Conservation (phyloP, 2,113 vertebrate species). For the Nyctereutes procyonoides region DNA sequence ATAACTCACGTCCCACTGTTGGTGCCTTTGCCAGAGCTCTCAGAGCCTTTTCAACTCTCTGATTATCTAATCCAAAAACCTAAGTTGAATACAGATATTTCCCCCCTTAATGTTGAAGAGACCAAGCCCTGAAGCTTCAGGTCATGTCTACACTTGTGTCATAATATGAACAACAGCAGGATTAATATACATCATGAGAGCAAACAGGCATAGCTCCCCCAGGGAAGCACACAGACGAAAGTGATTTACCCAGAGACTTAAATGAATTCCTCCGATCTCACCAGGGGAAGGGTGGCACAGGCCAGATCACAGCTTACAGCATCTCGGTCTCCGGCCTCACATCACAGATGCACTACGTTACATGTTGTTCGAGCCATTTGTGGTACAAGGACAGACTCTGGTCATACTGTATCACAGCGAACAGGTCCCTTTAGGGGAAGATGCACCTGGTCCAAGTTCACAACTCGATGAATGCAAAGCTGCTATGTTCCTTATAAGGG, state of each 20-base stretch:
- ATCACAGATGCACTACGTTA: not conserved
- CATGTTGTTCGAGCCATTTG: not conserved
- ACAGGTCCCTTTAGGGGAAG: not conserved
- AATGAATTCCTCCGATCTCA: not conserved
- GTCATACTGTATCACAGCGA: fast-evolving
- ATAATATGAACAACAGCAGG: not conserved
- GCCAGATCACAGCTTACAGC: constrained; percentile 13
- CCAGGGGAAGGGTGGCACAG: not conserved
- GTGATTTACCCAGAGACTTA: constrained; percentile 28
- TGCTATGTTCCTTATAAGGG: not conserved
- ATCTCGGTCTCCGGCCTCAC: not conserved
- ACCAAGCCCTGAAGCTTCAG: not conserved
- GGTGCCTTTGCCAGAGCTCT: not conserved
- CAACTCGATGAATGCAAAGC: not conserved
- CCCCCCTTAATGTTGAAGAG: not conserved
- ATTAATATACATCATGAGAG: not conserved
- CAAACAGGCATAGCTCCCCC: not conserved
- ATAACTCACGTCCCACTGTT: not conserved
- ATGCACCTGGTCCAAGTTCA: not conserved
- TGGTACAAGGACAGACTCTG: not conserved
- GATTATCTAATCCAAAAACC: not conserved
- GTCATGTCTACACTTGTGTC: not conserved
- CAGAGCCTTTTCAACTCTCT: not conserved
- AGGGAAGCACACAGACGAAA: not conserved
- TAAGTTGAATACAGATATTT: not conserved